A percentile compares a stretch with the other conserved stretches of the same genome.
phyloP scores from a whole-genome alignment of 1,140 invertebrate genomes.

The Bombus haemorrhoidalis region DNA sequence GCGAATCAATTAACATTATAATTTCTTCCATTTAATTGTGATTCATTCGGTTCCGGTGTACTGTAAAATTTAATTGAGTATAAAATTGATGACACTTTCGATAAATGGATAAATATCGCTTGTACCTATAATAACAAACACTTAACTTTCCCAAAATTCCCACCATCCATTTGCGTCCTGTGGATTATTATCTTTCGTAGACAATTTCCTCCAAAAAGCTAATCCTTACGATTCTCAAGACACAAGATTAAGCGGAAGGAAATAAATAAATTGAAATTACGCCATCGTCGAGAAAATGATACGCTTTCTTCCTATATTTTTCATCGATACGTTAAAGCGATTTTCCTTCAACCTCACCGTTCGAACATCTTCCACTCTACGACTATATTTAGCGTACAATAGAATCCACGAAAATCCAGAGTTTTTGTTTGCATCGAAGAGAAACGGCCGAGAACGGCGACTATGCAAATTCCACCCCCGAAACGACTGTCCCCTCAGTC shows the following conservation, averaged over 20 bases:
- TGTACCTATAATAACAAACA: background rate
- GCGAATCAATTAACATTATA: constrained; percentile 36
- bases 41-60: constrained; percentile 13
- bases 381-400: background rate
- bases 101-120: constrained; percentile 10
- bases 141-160: background rate
- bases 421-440: background rate
- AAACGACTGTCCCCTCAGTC: constrained; percentile 67
- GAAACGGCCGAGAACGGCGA: constrained; percentile 13
- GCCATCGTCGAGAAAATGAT: background rate
- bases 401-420: background rate
- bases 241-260: no score
- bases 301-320: background rate
- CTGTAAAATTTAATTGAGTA: constrained; percentile 10
- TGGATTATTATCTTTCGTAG: background rate
- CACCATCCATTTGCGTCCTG: no score
- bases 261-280: background rate
- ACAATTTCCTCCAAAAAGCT: background rate
- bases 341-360: background rate
- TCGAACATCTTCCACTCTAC: background rate
- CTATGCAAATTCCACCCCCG: constrained; percentile 75
- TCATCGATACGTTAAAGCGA: background rate
- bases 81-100: constrained; percentile 27
- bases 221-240: background rate
- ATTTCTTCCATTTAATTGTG: constrained; percentile 33